These are phyloP conservation scores for Leptinotarsa lineolata DNA, from an alignment of 1,140 invertebrate genomes.

Conservation along the genomic window DNA sequence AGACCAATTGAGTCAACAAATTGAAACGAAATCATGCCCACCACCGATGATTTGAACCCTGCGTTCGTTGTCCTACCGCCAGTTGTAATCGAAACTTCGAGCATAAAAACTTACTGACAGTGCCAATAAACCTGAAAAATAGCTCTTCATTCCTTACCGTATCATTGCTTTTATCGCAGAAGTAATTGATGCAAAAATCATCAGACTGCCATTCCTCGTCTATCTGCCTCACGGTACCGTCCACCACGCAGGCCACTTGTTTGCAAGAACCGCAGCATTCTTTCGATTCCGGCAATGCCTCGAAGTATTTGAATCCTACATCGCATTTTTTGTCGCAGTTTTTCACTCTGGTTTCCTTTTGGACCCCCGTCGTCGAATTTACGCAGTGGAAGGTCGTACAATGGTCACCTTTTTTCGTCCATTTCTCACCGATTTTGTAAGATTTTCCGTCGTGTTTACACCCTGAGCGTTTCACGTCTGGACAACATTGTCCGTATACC, in stretches of 20 bases:
- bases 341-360: slow-evolving; percentile 55
- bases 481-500: slow-evolving; percentile 66
- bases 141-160: slow-evolving; percentile 56
- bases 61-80: too few species aligned
- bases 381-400: slow-evolving; percentile 62
- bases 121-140: too few species aligned
- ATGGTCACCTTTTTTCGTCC: slow-evolving; percentile 60
- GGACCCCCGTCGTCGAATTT: slow-evolving; percentile 54
- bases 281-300: slow-evolving; percentile 49
- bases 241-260: slow-evolving; percentile 64
- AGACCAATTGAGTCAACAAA: too few species aligned
- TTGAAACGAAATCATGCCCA: too few species aligned
- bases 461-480: slow-evolving; percentile 60
- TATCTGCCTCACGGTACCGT: slow-evolving; percentile 58
- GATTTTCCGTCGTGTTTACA: slow-evolving; percentile 62
- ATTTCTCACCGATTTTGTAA: slow-evolving; percentile 61
- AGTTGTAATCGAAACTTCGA: too few species aligned
- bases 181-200: slow-evolving; percentile 65
- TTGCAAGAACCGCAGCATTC: slow-evolving; percentile 71
- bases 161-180: slow-evolving; percentile 61
- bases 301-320: slow-evolving; percentile 56
- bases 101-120: too few species aligned
- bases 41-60: too few species aligned
- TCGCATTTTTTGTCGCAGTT: slow-evolving; percentile 40
- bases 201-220: slow-evolving; percentile 62